Evolutionary conservation across 2,797 vertebrate genomes (phyloP), one percentile per base, ranked within the genome.

Genomic region (Schizothorax lantsangensis): DNA sequence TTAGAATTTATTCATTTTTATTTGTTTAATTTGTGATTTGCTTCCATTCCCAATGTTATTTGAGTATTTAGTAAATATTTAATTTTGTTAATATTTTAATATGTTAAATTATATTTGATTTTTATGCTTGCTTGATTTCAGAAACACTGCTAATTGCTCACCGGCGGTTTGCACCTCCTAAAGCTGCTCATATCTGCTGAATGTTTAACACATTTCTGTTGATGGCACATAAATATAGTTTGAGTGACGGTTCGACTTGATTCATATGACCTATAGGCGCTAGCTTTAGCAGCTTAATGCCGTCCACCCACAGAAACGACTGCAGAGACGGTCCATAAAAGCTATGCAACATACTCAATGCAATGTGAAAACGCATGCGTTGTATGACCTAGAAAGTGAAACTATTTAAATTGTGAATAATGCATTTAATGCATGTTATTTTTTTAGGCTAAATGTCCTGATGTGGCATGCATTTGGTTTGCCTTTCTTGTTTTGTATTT

Each of bases 401-500:
- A 73, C 19, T 7, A 33, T 66, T 38, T n/a, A 36, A 38, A 52
- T 77, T 66, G 21, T n/a, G 2, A 10, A 36, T 38, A 74, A 47
- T 47, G 72, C 43, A 54, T 36, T 26, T 30, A 72, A 11, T 57
- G 54, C 40, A 23, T 84, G 68, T 8, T 23, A 30, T 33, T 49
- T 33, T 62, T 38, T 49, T n/a, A 75, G 45, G 40, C 10, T n/a
- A 23, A 62, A 52, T 15, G 12, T 64, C 40, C 69, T 45, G 23
- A 36, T 72, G 15, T 40, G 19, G 62, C 26, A 1, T 17, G 26
- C 26, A 66, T 66, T 33, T 4, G 62, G 3, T 33, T 73, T 47
- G n/a, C 6, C 8, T 33, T 43, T 21, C 45, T 26, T 71, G 92
- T 92, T 89, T 90, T 93, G 93, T 92, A 91, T 81, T 93, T 93